These are phyloP conservation scores for Capitulum mitella DNA, from an alignment of 2,888 invertebrate species.

Conservation along the genomic window DNA sequence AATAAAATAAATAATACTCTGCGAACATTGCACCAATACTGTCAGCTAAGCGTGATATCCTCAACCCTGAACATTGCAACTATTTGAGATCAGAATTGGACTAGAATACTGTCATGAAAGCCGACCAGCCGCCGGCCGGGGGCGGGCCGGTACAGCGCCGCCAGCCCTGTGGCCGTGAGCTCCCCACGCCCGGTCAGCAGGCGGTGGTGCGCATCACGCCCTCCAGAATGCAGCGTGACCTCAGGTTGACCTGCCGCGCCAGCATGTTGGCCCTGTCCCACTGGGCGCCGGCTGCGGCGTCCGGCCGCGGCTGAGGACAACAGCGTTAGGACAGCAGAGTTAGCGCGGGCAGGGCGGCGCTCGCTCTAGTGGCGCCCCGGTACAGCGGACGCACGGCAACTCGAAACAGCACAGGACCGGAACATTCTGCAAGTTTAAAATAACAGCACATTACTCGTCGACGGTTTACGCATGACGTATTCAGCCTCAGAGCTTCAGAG, in stretches of 20 bases:
- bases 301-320: not conserved
- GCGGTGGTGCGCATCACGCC: not conserved
- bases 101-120: not conserved
- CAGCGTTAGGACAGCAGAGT: too few relatives aligned
- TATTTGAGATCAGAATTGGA: not conserved
- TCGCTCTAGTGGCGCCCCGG: too few relatives aligned
- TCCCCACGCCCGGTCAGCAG: not conserved
- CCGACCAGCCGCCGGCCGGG: not conserved
- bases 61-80: not conserved
- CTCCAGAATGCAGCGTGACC: conserved; percentile 15
- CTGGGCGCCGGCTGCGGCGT: not conserved
- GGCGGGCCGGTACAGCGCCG: too few relatives aligned
- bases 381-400: too few relatives aligned
- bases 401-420: too few relatives aligned
- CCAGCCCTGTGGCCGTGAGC: not conserved
- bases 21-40: not conserved
- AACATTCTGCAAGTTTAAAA: too few relatives aligned
- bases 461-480: too few relatives aligned
- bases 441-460: too few relatives aligned
- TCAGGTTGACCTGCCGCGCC: not conserved
- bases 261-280: conserved; percentile 1
- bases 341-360: too few relatives aligned
- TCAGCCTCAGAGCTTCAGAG: too few relatives aligned
- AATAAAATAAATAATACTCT: not conserved
- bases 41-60: not conserved